Evolutionary conservation across 2,113 vertebrate species (phyloP).

Genomic region (Myxocyprinus asiaticus): DNA sequence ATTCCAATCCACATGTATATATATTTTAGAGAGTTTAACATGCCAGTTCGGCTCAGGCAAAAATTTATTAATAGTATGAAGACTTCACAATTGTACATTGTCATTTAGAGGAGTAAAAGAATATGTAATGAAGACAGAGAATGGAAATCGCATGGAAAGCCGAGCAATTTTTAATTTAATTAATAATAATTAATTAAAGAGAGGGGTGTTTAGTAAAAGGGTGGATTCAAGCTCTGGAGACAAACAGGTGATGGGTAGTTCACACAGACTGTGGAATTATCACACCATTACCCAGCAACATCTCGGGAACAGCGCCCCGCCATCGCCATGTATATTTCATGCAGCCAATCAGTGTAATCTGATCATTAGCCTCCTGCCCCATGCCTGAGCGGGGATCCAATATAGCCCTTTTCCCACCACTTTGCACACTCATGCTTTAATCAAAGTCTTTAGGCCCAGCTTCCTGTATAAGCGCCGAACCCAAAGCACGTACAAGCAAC

Average conservation of each 20-base stretch:
- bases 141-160: constrained; percentile 69
- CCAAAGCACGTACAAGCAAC: constrained; percentile 22
- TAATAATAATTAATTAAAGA: too few species aligned
- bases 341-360: constrained; percentile 55
- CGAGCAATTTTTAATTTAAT: too few species aligned
- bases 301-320: constrained; percentile 36
- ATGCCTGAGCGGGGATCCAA: constrained; percentile 51
- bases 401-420: constrained; percentile 42
- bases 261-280: constrained; percentile 44
- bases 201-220: constrained; percentile 64
- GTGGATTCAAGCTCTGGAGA: constrained; percentile 30
- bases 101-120: constrained; percentile 55
- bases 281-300: constrained; percentile 43
- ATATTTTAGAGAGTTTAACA: neutral
- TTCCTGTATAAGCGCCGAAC: constrained; percentile 20
- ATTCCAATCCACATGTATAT: neutral
- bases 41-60: neutral
- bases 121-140: constrained; percentile 70
- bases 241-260: constrained; percentile 52
- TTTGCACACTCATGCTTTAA: constrained; percentile 47
- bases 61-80: neutral
- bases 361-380: constrained; percentile 56
- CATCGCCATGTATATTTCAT: constrained; percentile 56
- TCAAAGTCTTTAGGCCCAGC: constrained; percentile 36
- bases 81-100: constrained; percentile 10